phyloP scores from a whole-genome alignment of 2,797 vertebrate genomes.

The Oreortyx pictus region DNA sequence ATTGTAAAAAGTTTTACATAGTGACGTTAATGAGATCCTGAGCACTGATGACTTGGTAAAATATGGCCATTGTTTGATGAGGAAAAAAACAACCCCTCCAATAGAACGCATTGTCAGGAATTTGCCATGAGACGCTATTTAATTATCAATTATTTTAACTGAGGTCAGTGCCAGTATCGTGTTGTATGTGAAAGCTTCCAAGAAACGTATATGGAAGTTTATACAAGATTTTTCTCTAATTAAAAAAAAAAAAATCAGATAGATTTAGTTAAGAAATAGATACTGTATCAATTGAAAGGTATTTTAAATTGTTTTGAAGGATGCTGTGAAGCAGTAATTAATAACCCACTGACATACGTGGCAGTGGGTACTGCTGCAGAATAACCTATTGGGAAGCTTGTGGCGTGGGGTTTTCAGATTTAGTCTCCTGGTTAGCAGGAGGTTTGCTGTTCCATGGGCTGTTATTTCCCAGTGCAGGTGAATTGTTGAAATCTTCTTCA shows the following conservation, averaged over 20 bases:
- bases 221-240: conserved; percentile 70
- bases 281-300: conserved; percentile 63
- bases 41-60: conserved; percentile 74
- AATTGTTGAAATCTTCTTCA: conserved; percentile 97
- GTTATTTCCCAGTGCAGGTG: conserved; percentile 94
- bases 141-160: conserved; percentile 56
- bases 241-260: conserved; percentile 55
- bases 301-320: background rate
- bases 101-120: conserved; percentile 50
- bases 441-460: conserved; percentile 96
- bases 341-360: conserved; percentile 27
- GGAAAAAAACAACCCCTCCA: conserved; percentile 57
- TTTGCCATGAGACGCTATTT: conserved; percentile 54
- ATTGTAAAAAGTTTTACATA: conserved; percentile 81
- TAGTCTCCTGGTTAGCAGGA: conserved; percentile 91
- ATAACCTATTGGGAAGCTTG: conserved; percentile 92
- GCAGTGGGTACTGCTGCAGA: conserved; percentile 22
- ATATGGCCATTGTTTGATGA: conserved; percentile 69
- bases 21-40: conserved; percentile 71
- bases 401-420: conserved; percentile 93
- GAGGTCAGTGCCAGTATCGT: conserved; percentile 75
- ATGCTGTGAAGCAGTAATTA: conserved; percentile 57
- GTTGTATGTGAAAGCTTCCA: conserved; percentile 64
- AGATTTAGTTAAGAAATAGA: conserved; percentile 75
- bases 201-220: conserved; percentile 63